These are phyloP conservation scores for Rhynchophorus ferrugineus DNA, from an alignment of 1,140 invertebrate species.

Conservation along the genomic window DNA sequence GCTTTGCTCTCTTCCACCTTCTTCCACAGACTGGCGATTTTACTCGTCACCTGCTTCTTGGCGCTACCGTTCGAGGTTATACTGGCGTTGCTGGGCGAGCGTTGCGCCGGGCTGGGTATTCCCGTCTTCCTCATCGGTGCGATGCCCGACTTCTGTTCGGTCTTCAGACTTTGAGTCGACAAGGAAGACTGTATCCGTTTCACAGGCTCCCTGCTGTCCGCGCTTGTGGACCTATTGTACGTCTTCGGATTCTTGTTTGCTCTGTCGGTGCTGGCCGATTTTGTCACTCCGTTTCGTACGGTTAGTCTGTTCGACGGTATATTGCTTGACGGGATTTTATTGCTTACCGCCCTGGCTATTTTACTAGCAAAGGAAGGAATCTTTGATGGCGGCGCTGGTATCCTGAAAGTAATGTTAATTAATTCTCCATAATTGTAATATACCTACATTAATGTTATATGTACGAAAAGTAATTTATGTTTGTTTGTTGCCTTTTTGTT, in stretches of 20 bases:
- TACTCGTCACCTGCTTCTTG: slow-evolving; percentile 65
- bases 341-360: slow-evolving; percentile 17
- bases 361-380: slow-evolving; percentile 29
- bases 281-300: slow-evolving; percentile 14
- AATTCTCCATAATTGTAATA: no score
- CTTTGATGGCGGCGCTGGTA: slow-evolving; percentile 27
- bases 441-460: no score
- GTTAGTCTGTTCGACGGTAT: not conserved
- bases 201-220: slow-evolving; percentile 30
- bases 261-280: slow-evolving; percentile 35
- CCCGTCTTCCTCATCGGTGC: slow-evolving; percentile 29
- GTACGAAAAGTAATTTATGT: no score
- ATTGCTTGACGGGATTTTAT: slow-evolving; percentile 19
- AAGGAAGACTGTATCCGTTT: slow-evolving; percentile 43
- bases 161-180: slow-evolving; percentile 50
- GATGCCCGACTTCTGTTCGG: slow-evolving; percentile 41
- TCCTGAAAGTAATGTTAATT: slow-evolving; percentile 35
- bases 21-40: slow-evolving; percentile 84
- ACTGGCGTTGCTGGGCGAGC: slow-evolving; percentile 26
- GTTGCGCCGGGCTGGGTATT: slow-evolving; percentile 23
- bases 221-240: slow-evolving; percentile 37
- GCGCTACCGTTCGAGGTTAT: slow-evolving; percentile 23
- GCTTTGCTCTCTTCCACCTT: slow-evolving; percentile 66
- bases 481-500: no score
- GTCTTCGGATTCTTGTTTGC: slow-evolving; percentile 24